These are phyloP conservation scores for Chaetura pelagica DNA, from an alignment of 2,113 vertebrate species.

Conservation along the genomic window DNA sequence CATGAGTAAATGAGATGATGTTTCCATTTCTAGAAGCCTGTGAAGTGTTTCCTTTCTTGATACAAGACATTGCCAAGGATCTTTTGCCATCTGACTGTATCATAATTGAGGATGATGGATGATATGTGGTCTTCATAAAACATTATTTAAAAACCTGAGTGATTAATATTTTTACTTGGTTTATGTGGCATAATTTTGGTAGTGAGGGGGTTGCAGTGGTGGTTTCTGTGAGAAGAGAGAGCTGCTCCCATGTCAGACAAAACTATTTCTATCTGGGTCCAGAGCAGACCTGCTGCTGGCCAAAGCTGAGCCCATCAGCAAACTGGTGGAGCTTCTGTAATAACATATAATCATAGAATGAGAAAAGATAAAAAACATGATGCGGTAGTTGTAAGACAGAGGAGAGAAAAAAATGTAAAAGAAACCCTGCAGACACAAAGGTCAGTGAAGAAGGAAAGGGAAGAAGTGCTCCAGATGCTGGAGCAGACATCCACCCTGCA, in stretches of 20 bases:
- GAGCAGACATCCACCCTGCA: neutral
- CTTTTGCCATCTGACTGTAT: neutral
- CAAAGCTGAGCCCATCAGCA: neutral
- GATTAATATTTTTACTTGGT: neutral
- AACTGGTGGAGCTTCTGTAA: neutral
- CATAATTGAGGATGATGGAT: neutral
- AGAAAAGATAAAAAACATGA: neutral
- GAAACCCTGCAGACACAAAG: neutral
- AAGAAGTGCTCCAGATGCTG: neutral
- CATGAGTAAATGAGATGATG: neutral
- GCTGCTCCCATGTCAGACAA: too few species aligned
- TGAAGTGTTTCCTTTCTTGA: neutral
- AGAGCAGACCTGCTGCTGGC: too few species aligned
- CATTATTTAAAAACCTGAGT: neutral
- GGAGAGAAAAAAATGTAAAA: neutral
- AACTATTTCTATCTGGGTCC: too few species aligned
- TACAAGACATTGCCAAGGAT: neutral
- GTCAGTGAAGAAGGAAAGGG: too few species aligned
- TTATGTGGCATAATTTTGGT: neutral
- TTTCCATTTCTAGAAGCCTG: neutral
- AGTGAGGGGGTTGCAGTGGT: fast-evolving
- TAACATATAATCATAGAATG: neutral
- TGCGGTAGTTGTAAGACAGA: neutral
- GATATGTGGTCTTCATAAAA: neutral
- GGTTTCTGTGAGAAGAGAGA: too few species aligned